phyloP scores from a whole-genome alignment of 2,113 vertebrate species.

The Lucifuga dentata region DNA sequence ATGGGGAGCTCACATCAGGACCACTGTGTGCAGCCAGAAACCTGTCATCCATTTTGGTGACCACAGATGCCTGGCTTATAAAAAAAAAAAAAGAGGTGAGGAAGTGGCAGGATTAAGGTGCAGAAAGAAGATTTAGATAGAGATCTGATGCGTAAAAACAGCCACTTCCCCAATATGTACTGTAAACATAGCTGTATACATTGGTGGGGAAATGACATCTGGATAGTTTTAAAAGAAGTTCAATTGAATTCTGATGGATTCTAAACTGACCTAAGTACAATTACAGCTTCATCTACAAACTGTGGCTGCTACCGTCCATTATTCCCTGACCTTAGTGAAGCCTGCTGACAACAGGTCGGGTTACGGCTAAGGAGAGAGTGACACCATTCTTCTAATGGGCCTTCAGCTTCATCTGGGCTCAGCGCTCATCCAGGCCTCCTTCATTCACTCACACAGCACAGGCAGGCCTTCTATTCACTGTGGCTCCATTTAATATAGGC shows the following conservation, averaged over 20 bases:
- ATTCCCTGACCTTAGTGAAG: conserved; percentile 68
- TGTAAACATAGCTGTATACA: no score
- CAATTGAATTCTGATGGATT: no score
- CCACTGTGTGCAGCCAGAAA: conserved; percentile 36
- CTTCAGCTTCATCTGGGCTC: conserved; percentile 71
- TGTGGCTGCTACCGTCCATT: conserved; percentile 46
- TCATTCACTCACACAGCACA: conserved; percentile 71
- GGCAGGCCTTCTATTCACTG: conserved; percentile 74
- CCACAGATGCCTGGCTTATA: conserved; percentile 30
- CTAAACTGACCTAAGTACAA: neutral
- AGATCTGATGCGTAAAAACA: no score
- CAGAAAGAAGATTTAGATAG: conserved; percentile 2
- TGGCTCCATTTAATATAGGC: conserved; percentile 79
- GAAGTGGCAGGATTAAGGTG: neutral
- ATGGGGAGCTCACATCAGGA: conserved; percentile 8
- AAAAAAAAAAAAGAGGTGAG: neutral
- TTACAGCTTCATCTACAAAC: conserved; percentile 6
- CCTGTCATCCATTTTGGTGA: conserved; percentile 43
- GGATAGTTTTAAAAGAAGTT: no score
- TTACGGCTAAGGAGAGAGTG: conserved; percentile 79
- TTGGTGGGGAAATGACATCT: no score
- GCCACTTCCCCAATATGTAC: no score
- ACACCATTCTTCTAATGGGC: conserved; percentile 77
- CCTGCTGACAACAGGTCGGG: conserved; percentile 60
- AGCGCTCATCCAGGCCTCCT: conserved; percentile 71